These are phyloP conservation scores for Drosophila pseudotalamancana DNA, from an alignment of 2,888 invertebrate genomes.

Conservation along the genomic window DNA sequence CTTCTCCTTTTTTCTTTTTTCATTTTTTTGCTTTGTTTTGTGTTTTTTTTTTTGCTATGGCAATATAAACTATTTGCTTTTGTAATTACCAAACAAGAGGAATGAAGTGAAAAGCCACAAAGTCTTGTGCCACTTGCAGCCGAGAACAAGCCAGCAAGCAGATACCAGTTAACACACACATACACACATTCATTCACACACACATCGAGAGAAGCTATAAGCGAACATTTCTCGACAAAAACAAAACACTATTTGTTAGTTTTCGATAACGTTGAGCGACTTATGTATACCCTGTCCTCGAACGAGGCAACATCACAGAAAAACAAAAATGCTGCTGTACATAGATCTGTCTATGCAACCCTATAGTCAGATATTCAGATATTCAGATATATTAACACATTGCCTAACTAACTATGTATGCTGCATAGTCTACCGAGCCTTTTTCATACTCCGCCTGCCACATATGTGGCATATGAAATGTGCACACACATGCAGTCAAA, in stretches of 20 bases:
- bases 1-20: background rate
- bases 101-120: conserved; percentile 76
- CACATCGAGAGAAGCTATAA: conserved; percentile 31
- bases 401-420: background rate
- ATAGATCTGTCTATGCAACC: no score
- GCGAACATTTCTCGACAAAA: conserved; percentile 30
- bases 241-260: conserved; percentile 15
- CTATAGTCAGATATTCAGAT: no score
- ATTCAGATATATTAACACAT: background rate
- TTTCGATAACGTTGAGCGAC: conserved; percentile 15
- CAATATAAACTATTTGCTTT: conserved; percentile 63
- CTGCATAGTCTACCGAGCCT: background rate
- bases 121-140: conserved; percentile 55
- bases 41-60: conserved; percentile 23
- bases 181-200: conserved; percentile 2
- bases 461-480: conserved; percentile 12
- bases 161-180: conserved; percentile 52
- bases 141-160: conserved; percentile 41
- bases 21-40: conserved; percentile 3
- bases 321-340: background rate
- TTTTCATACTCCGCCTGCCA: conserved; percentile 4
- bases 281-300: conserved; percentile 25
- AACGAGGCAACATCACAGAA: conserved; percentile 33
- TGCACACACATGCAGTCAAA: conserved; percentile 9
- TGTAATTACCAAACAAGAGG: conserved; percentile 63